Percentiles rank a stretch among this genome's conserved stretches.
These are phyloP conservation scores for Drosophila mercatorum DNA, from an alignment of 2,888 invertebrate species.

Conservation along the genomic window DNA sequence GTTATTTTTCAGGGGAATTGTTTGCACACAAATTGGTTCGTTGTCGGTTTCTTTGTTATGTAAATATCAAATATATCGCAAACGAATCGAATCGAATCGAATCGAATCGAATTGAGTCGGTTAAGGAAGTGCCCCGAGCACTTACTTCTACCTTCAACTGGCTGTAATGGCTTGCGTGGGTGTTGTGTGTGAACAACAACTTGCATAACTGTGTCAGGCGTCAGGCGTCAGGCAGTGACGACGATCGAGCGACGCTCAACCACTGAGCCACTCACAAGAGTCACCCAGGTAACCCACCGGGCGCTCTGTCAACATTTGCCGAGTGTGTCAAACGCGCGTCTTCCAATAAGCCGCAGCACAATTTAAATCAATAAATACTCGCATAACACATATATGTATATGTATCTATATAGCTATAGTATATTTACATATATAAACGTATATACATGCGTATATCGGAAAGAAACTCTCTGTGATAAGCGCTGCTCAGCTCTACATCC, in stretches of 20 bases:
- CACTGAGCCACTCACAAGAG: conserved; percentile 13
- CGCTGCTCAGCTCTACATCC: conserved; percentile 3
- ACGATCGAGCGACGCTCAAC: conserved; percentile 3
- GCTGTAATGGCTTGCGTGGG: conserved; percentile 60
- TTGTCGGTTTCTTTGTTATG: conserved; percentile 49
- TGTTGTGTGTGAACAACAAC: conserved; percentile 73
- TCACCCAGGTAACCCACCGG: conserved; percentile 34
- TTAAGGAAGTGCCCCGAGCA: conserved; percentile 21
- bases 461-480: conserved; percentile 34
- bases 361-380: conserved; percentile 68
- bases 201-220: conserved; percentile 76
- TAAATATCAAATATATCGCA: conserved; percentile 51
- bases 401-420: not conserved
- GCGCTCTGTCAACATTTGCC: conserved; percentile 68
- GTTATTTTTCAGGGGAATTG: conserved; percentile 56
- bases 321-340: conserved; percentile 78
- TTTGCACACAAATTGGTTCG: conserved; percentile 54
- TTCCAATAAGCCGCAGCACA: conserved; percentile 48
- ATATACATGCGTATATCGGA: not conserved
- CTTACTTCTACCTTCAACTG: conserved; percentile 36
- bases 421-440: not conserved
- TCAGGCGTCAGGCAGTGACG: conserved; percentile 24
- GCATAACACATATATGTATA: conserved; percentile 1
- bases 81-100: conserved; percentile 14
- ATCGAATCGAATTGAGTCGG: conserved; percentile 29